These are phyloP conservation scores for Zaprionus ghesquierei DNA, from an alignment of 1,140 invertebrate genomes.

Conservation along the genomic window DNA sequence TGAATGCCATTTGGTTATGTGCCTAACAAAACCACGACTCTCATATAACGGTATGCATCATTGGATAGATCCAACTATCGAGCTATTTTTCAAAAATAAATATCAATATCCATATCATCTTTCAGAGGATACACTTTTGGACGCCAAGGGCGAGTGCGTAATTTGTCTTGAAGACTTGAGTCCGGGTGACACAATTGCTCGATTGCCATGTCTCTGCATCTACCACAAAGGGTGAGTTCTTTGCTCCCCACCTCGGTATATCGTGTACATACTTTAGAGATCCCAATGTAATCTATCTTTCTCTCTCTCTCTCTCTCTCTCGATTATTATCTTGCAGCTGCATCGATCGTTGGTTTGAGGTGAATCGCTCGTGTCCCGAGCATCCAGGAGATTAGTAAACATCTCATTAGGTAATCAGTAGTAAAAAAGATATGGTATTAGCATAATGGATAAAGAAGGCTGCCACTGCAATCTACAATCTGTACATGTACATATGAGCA, in stretches of 20 bases:
- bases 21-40: slow-evolving; percentile 98
- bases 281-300: neutral
- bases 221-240: slow-evolving; percentile 96
- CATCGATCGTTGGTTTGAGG: slow-evolving; percentile 98
- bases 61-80: neutral
- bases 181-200: slow-evolving; percentile 97
- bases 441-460: neutral
- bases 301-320: too few species aligned
- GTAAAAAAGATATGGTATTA: neutral
- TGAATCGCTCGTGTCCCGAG: slow-evolving; percentile 97
- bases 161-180: slow-evolving; percentile 98
- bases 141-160: slow-evolving; percentile 98
- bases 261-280: neutral
- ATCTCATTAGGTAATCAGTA: slow-evolving; percentile 66
- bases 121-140: slow-evolving; percentile 96
- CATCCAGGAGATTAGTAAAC: slow-evolving; percentile 94
- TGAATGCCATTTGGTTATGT: slow-evolving; percentile 99
- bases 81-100: neutral
- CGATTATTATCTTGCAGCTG: slow-evolving; percentile 87
- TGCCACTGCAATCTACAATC: neutral
- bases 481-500: neutral
- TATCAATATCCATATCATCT: neutral
- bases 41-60: slow-evolving; percentile 95
- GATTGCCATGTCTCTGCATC: slow-evolving; percentile 99
- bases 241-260: neutral